A percentile compares a stretch with the other conserved stretches of the same genome.
phyloP scores from a whole-genome alignment of 2,888 invertebrate genomes.

The Sinhomidia bicolor region DNA sequence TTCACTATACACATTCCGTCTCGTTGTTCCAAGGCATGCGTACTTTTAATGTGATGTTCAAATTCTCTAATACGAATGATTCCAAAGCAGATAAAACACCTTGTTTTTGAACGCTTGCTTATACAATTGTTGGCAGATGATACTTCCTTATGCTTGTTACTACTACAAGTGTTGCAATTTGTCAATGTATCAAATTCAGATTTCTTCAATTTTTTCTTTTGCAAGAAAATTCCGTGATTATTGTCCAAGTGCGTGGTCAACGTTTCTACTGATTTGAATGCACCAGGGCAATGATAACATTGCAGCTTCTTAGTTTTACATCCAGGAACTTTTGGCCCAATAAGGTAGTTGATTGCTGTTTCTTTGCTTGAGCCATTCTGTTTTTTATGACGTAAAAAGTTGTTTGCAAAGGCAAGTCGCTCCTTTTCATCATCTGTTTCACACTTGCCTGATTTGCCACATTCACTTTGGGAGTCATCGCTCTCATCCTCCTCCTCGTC shows the following conservation, averaged over 20 bases:
- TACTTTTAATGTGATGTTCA: slow-evolving; percentile 16
- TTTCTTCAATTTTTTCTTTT: slow-evolving; percentile 1
- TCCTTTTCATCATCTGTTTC: background rate
- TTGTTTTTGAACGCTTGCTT: slow-evolving; percentile 44
- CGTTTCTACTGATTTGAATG: slow-evolving; percentile 35
- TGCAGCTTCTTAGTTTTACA: background rate
- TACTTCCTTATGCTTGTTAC: slow-evolving; percentile 34
- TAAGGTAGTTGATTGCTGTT: background rate
- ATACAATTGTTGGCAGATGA: slow-evolving; percentile 53
- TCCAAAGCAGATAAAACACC: slow-evolving; percentile 71
- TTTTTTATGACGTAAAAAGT: background rate
- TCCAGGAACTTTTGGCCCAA: slow-evolving; percentile 4
- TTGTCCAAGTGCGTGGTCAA: slow-evolving; percentile 15
- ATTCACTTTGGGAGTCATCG: background rate
- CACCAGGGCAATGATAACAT: slow-evolving; percentile 37
- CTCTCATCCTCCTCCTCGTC: background rate
- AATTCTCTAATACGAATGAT: slow-evolving; percentile 39
- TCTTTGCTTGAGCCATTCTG: background rate
- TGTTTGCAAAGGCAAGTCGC: background rate
- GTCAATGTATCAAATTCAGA: slow-evolving; percentile 44
- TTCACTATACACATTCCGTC: slow-evolving; percentile 34
- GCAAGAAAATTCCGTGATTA: slow-evolving; percentile 15
- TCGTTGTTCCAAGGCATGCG: background rate
- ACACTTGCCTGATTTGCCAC: background rate
- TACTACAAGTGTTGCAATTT: slow-evolving; percentile 65